These are phyloP conservation scores for Achatina immaculata DNA, from an alignment of 1,140 invertebrate species.

Conservation along the genomic window DNA sequence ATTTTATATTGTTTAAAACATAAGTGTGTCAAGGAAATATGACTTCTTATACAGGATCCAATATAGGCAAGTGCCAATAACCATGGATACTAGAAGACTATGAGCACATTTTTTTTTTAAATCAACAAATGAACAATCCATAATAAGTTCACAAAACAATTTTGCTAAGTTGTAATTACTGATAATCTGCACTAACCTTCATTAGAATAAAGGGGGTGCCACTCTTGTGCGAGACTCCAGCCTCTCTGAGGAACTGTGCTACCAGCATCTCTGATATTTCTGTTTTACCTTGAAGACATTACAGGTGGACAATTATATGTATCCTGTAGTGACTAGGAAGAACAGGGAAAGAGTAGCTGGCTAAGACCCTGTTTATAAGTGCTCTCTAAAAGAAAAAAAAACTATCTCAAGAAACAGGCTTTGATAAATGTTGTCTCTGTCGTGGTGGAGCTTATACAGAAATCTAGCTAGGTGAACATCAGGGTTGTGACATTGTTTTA, in stretches of 20 bases:
- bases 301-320: neutral
- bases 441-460: neutral
- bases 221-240: neutral
- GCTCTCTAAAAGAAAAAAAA: neutral
- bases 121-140: too few species aligned
- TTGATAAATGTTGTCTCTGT: neutral
- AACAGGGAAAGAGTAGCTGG: neutral
- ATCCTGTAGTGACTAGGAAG: neutral
- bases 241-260: neutral
- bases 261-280: neutral
- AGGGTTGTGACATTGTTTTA: too few species aligned
- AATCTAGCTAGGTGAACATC: neutral
- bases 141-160: too few species aligned
- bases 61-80: too few species aligned
- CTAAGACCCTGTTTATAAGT: neutral
- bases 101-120: too few species aligned
- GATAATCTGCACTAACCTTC: neutral
- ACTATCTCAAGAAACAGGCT: neutral
- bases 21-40: too few species aligned
- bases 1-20: too few species aligned
- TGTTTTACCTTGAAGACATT: constrained; percentile 13
- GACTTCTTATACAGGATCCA: too few species aligned
- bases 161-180: too few species aligned
- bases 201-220: neutral
- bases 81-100: too few species aligned